phyloP scores from a whole-genome alignment of 2,888 invertebrate genomes.

The Eudasyphora cyanicolor region DNA sequence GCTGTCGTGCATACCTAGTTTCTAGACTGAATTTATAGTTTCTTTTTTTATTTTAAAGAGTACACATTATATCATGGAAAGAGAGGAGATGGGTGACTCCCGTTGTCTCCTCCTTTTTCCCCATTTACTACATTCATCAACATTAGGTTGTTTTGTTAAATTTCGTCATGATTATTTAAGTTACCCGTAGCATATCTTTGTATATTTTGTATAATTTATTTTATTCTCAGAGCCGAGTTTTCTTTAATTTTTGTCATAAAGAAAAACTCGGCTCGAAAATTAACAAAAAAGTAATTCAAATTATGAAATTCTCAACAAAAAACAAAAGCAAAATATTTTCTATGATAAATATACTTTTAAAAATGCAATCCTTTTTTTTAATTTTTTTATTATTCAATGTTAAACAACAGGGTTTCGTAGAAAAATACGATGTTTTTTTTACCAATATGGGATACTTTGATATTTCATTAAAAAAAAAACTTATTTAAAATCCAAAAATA shows the following conservation, averaged over 20 bases:
- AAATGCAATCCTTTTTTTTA: background rate
- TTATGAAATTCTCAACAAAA: background rate
- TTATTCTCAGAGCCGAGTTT: constrained; percentile 22
- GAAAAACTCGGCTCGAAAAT: constrained; percentile 11
- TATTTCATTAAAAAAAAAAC: background rate
- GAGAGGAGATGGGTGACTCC: background rate
- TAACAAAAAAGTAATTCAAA: background rate
- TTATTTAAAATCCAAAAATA: background rate
- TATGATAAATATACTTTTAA: constrained; percentile 38
- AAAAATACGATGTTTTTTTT: background rate
- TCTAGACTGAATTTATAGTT: constrained; percentile 72
- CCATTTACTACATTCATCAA: background rate
- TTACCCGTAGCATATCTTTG: constrained; percentile 25
- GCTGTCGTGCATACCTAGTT: constrained; percentile 20
- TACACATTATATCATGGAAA: constrained; percentile 22
- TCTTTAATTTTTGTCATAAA: constrained; percentile 21
- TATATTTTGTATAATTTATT: constrained; percentile 31
- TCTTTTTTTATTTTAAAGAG: constrained; percentile 49
- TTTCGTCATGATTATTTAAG: constrained; percentile 16
- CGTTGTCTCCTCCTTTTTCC: constrained; percentile 29
- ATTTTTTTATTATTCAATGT: constrained; percentile 4
- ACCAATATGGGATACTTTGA: background rate
- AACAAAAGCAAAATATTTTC: constrained; percentile 38
- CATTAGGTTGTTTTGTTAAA: background rate
- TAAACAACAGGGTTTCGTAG: background rate